A percentile compares a stretch with the other conserved stretches of the same genome.
Evolutionary conservation across 2,797 vertebrate genomes (phyloP).

Genomic region (Perodicticus potto): DNA sequence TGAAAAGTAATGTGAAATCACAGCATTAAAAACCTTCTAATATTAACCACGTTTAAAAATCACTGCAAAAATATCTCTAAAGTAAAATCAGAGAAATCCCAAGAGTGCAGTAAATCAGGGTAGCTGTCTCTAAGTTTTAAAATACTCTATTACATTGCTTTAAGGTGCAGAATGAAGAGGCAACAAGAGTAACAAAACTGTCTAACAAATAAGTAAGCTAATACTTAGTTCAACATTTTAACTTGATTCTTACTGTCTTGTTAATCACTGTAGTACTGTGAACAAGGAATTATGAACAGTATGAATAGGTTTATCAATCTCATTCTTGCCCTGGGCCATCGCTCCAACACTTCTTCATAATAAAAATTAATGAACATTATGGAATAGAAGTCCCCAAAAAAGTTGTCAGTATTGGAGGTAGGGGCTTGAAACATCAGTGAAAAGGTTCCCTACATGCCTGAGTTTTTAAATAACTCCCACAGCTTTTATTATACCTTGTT

Average conservation of each 20-base stretch:
- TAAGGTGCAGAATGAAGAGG: not conserved
- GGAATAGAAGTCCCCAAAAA: constrained; percentile 19
- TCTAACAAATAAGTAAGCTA: constrained; percentile 22
- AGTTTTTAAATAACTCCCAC: constrained; percentile 40
- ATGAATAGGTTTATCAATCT: constrained; percentile 17
- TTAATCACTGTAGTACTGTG: not conserved
- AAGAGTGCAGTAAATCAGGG: not conserved
- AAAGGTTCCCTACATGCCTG: not conserved
- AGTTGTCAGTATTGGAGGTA: not conserved
- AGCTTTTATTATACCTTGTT: constrained; percentile 15
- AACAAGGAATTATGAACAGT: constrained; percentile 56
- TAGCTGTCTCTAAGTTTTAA: not conserved
- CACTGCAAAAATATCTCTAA: not conserved
- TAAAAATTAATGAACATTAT: constrained; percentile 51
- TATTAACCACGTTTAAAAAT: constrained; percentile 27
- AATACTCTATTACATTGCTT: not conserved
- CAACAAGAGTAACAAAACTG: constrained; percentile 56
- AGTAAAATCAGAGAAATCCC: not conserved
- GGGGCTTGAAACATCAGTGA: constrained; percentile 26
- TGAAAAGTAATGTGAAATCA: constrained; percentile 39
- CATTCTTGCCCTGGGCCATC: not conserved
- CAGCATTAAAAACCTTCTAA: not conserved
- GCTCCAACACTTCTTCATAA: constrained; percentile 26
- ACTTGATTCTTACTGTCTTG: constrained; percentile 51
- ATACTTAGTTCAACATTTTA: constrained; percentile 47